Percentiles rank a stretch among this genome's conserved stretches.
Evolutionary conservation across 2,797 vertebrate genomes (phyloP).

Genomic region (Telmatherina bonti): DNA sequence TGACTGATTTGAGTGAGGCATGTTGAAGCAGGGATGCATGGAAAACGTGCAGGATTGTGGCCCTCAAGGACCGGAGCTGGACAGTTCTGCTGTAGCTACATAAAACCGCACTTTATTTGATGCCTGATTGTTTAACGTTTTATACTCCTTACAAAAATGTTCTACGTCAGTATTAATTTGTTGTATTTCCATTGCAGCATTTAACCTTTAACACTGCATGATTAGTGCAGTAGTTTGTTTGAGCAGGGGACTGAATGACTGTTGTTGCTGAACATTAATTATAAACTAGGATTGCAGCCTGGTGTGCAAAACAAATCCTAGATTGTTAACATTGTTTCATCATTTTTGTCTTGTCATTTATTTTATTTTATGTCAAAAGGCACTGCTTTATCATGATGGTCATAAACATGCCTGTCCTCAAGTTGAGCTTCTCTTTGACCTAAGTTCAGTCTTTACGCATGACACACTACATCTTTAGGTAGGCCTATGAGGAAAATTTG

Average conservation of each 20-base stretch:
- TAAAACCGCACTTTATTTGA: constrained; percentile 13
- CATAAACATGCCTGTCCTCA: constrained; percentile 26
- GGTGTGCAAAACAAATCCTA: constrained; percentile 16
- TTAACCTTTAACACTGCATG: not conserved
- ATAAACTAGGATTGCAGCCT: constrained; percentile 7
- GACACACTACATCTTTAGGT: not conserved
- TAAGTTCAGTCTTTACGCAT: constrained; percentile 14
- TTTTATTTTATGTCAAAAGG: constrained; percentile 47
- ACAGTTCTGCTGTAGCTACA: constrained; percentile 10
- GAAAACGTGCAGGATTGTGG: too few relatives aligned
- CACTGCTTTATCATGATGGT: constrained; percentile 44
- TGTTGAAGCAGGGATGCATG: too few relatives aligned
- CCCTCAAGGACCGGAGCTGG: too few relatives aligned
- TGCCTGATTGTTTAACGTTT: not conserved
- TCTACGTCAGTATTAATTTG: not conserved
- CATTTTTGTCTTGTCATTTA: constrained; percentile 1
- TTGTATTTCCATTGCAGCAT: not conserved
- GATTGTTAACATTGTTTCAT: constrained; percentile 6
- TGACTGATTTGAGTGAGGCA: too few relatives aligned
- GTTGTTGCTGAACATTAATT: constrained; percentile 11
- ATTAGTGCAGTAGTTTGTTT: not conserved
- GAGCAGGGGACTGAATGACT: constrained; percentile 3
- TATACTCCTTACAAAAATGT: constrained; percentile 7
- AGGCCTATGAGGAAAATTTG: constrained; percentile 1
- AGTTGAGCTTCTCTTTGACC: constrained; percentile 24